Evolutionary conservation across 2,113 vertebrate genomes (phyloP), one percentile per base, ranked within the genome.

Genomic region (Steatornis caripensis): DNA sequence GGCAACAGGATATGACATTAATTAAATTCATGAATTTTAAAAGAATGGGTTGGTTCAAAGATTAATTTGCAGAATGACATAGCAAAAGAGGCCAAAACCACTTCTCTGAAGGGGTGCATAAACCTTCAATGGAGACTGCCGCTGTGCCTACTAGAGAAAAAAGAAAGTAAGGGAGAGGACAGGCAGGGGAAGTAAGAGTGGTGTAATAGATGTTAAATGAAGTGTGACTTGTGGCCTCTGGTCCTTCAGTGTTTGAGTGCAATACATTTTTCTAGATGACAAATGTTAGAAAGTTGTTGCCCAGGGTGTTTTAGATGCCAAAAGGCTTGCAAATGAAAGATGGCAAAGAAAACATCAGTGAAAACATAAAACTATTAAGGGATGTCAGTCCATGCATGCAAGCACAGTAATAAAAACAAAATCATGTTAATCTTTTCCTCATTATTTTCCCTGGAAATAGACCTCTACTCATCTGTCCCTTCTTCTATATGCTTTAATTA

Each of bases 151-250:
- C 16, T 41, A 13, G 30, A 70, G 81, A n/a, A 39, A 39, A 77
- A 65, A 74, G 8, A 32, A 55, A 75, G 37, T 1, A 37, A 51
- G 37, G 54, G 32, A 55, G 49, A 70, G 32, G 61, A 5, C 1
- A 3, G 39, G 46, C 3, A 0, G 14, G 60, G 61, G 49, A 61
- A 22, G 20, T 3, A 15, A n/a, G 43, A 39, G 36, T 2, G 41
- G 27, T 83, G 53, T 94, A 89, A 81, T 48, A 78, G 90, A 81
- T 94, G 90, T 79, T 79, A 85, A 94, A 92, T 80, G 89, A 93
- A 89, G 37, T 87, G 84, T 89, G 94, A 76, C 90, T 85, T 89
- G 62, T 93, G 90, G 90, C 94, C 76, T 85, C 96, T 94, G 72
- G 22, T 64, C 85, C 65, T 95, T 78, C 79, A 55, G 68, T 53